Conservation (phyloP, 2,113 vertebrate species). For the Phylloscopus trochiloides region DNA sequence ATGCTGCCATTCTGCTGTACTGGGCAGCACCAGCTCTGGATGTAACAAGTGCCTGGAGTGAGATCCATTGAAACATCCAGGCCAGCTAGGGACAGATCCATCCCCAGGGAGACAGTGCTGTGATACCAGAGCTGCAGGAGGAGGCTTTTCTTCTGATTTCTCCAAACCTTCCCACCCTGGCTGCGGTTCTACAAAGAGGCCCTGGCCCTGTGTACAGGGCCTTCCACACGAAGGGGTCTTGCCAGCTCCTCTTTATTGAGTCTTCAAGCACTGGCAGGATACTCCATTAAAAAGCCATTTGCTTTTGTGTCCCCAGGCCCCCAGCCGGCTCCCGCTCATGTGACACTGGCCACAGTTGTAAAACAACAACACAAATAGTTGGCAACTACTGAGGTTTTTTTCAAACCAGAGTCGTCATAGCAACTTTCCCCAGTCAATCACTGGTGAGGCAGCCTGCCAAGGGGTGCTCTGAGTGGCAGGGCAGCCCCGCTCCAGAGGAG, state of each 20-base stretch:
- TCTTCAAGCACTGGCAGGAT: slow-evolving; percentile 78
- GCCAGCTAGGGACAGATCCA: background rate
- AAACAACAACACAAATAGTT: slow-evolving; percentile 82
- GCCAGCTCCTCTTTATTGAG: slow-evolving; percentile 78
- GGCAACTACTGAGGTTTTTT: slow-evolving; percentile 77
- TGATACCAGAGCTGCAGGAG: background rate
- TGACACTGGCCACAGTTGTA: slow-evolving; percentile 80
- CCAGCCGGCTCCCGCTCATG: slow-evolving; percentile 83
- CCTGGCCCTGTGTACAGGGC: slow-evolving; percentile 60
- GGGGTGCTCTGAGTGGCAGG: slow-evolving; percentile 37
- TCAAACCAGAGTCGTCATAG: slow-evolving; percentile 76
- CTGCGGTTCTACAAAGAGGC: slow-evolving; percentile 69
- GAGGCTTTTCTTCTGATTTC: background rate
- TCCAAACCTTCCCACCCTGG: slow-evolving; percentile 68
- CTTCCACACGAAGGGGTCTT: slow-evolving; percentile 71
- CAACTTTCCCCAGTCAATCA: slow-evolving; percentile 78
- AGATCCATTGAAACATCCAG: background rate
- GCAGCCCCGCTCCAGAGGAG: background rate
- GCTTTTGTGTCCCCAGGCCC: slow-evolving; percentile 78
- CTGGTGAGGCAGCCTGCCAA: slow-evolving; percentile 9
- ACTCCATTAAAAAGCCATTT: slow-evolving; percentile 87
- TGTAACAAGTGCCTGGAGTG: fast-evolving
- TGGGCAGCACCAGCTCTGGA: background rate
- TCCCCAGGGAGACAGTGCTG: background rate
- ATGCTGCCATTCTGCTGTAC: background rate